A percentile compares a stretch with the other conserved stretches of the same genome.
Evolutionary conservation across 2,113 vertebrate genomes (phyloP).

Genomic region (Scomber scombrus): DNA sequence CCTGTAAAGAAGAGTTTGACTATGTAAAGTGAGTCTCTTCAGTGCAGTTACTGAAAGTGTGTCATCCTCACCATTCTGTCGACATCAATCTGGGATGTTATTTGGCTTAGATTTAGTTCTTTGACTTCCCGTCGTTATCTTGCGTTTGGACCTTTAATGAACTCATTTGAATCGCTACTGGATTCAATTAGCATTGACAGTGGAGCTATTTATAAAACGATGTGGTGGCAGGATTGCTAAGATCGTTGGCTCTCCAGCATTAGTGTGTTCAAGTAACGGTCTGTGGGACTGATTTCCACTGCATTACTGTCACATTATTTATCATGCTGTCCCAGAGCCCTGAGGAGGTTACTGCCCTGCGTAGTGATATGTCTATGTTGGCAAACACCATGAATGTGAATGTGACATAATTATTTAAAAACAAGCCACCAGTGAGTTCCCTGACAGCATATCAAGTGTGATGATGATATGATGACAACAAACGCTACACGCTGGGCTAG

Average conservation of each 20-base stretch:
- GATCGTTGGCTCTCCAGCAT: constrained; percentile 52
- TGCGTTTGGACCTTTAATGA: constrained; percentile 37
- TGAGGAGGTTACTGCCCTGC: constrained; percentile 14
- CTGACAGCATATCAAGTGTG: constrained; percentile 28
- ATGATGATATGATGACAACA: constrained; percentile 33
- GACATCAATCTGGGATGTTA: background rate
- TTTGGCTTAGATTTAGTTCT: background rate
- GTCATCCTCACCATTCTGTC: constrained; percentile 11
- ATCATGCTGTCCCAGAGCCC: constrained; percentile 22
- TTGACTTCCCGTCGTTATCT: constrained; percentile 29
- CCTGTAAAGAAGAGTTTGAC: constrained; percentile 7
- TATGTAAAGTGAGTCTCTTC: background rate
- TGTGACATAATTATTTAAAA: constrained; percentile 38
- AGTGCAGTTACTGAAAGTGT: background rate
- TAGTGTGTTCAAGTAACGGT: constrained; percentile 40
- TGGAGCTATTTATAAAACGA: constrained; percentile 68
- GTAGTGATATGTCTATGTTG: constrained; percentile 36
- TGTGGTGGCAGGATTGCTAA: constrained; percentile 48
- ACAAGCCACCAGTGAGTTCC: background rate
- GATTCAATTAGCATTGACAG: constrained; percentile 52
- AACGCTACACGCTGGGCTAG: constrained; percentile 3
- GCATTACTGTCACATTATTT: constrained; percentile 66
- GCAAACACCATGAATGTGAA: constrained; percentile 39
- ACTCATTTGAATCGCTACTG: constrained; percentile 56
- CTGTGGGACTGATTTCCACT: constrained; percentile 43